Base-by-base conservation (phyloP, 2,113 vertebrate genomes). In the Menura novaehollandiae region DNA sequence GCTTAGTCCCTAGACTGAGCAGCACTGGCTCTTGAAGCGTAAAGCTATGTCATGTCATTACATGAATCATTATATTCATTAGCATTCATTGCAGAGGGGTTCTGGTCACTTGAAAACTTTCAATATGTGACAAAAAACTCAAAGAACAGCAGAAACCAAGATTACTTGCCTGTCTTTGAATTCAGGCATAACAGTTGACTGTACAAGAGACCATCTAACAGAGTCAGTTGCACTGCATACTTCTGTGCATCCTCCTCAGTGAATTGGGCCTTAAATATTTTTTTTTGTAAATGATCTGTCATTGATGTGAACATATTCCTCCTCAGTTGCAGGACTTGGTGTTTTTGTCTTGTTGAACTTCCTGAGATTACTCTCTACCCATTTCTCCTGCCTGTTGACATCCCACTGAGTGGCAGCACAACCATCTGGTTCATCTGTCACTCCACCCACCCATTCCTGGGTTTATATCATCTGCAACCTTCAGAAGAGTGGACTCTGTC, bases 391-490 rank as follows among this genome's bases (percentile, higher is more conserved):
- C 22, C 26, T 56, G 7, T 35, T 73, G 41, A 64, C 30, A 8
- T 78, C 17, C 41, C 26, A 11, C 17, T 53, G 76, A 52, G 22
- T 8, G 17, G 39, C 30, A 59, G 11, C 17, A 49, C 18, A 75
- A 7, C 15, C 8, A 32, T 53, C n/a, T 66, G 23, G 26, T 60
- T 46, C n/a, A 52, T 66, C 41, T 66, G 46, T 51, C 21, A 20
- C 14, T 69, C 3, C 30, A 4, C 3, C 3, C 1, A 3, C 22
- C 15, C n/a, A 39, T 14, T 11, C 6, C 35, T 24, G 44, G 13
- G 63, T 80, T 71, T 72, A 6, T 43, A 58, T 33, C 27, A 67
- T 56, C 33, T 85, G 14, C 30, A 78, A 8, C 37, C 30, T 52
- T 47, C 46, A 51, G 28, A n/a, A 66, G 13, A 32, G 26, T 69